Evolutionary conservation across 1,140 invertebrate species (phyloP).

Genomic region (Drosophila funebris): DNA sequence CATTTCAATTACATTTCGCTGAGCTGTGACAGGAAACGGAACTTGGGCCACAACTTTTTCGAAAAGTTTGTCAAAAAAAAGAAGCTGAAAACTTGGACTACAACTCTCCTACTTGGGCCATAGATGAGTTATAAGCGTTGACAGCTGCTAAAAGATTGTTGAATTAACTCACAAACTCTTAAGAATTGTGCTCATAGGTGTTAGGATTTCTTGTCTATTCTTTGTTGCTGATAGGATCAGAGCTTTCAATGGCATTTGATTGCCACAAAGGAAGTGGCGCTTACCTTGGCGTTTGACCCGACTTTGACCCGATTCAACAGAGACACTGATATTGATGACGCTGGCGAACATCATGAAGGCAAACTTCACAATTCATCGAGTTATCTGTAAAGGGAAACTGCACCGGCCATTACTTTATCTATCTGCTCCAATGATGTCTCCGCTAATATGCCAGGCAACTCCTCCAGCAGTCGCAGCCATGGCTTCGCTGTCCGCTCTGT

Average conservation of each 20-base stretch:
- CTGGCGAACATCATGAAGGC: slow-evolving; percentile 29
- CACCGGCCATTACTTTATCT: slow-evolving; percentile 71
- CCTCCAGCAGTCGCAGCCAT: slow-evolving; percentile 6
- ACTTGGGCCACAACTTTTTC: slow-evolving; percentile 46
- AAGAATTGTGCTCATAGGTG: slow-evolving; percentile 4
- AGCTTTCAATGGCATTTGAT: slow-evolving; percentile 13
- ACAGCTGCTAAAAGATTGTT: slow-evolving; percentile 44
- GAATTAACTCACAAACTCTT: neutral
- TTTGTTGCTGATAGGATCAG: neutral
- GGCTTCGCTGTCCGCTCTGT: neutral
- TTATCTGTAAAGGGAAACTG: slow-evolving; percentile 49
- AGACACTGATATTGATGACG: slow-evolving; percentile 57
- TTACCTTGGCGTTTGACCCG: slow-evolving; percentile 25
- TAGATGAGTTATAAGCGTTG: slow-evolving; percentile 37
- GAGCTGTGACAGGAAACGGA: slow-evolving; percentile 75
- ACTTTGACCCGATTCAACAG: slow-evolving; percentile 24
- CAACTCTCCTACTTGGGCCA: neutral
- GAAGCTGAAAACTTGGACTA: neutral
- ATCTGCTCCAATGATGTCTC: slow-evolving; percentile 66
- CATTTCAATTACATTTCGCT: slow-evolving; percentile 80
- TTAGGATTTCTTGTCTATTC: neutral
- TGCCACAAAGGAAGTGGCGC: neutral
- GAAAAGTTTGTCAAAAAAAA: slow-evolving; percentile 56
- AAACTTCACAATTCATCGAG: slow-evolving; percentile 63
- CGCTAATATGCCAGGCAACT: slow-evolving; percentile 72